A percentile compares a stretch with the other conserved stretches of the same genome.
Conservation (phyloP, 2,797 vertebrate species). For the Anabas testudineus region DNA sequence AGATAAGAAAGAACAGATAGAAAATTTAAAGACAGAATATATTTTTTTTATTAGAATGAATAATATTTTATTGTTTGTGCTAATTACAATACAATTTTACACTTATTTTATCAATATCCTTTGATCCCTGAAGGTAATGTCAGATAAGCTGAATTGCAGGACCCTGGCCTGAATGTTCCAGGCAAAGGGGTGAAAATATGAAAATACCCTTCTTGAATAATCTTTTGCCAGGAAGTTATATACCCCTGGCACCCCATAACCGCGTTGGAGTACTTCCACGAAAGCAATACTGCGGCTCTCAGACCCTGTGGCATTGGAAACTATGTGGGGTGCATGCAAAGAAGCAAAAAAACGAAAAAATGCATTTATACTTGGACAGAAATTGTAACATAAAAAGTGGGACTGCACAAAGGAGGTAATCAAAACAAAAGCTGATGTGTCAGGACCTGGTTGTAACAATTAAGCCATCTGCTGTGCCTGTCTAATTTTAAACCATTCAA, state of each 20-base stretch:
- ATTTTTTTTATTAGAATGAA: no score
- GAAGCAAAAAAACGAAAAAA: not conserved
- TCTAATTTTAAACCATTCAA: slow-evolving; percentile 1
- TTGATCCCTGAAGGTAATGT: not conserved
- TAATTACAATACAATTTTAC: not conserved
- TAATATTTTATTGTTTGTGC: not conserved
- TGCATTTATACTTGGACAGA: slow-evolving; percentile 19
- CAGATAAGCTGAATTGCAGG: not conserved
- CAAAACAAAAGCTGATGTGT: slow-evolving; percentile 36
- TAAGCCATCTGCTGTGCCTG: slow-evolving; percentile 1
- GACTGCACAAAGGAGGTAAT: slow-evolving; percentile 18
- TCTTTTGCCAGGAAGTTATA: slow-evolving; percentile 26
- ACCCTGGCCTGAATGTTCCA: not conserved
- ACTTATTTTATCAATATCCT: not conserved
- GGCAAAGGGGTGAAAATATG: slow-evolving; percentile 5
- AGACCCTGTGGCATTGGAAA: slow-evolving; percentile 25
- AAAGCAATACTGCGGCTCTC: slow-evolving; percentile 46
- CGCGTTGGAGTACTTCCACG: slow-evolving; percentile 36
- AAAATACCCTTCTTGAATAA: slow-evolving; percentile 36
- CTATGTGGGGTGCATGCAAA: slow-evolving; percentile 37
- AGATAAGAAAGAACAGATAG: no score
- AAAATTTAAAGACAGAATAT: not conserved
- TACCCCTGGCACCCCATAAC: slow-evolving; percentile 16
- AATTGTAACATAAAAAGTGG: slow-evolving; percentile 12
- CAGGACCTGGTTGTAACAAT: slow-evolving; percentile 12